Evolutionary conservation across 2,888 invertebrate species (phyloP), one percentile per base, ranked within the genome.

Genomic region (Agriopis marginaria): DNA sequence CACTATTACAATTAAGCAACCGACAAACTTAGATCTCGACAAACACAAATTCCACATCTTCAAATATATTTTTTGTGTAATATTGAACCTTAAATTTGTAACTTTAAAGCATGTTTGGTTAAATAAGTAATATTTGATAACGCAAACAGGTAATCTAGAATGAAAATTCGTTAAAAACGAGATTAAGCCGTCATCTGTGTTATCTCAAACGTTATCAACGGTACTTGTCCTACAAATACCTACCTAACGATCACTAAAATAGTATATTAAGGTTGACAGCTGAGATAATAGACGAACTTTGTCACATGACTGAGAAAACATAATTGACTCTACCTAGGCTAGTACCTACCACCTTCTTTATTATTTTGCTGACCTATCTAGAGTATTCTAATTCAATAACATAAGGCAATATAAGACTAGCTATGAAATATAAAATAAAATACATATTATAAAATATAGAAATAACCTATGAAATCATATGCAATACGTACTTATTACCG

Each of bases 1-100:
- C 91, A 90, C 86, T 89, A 89, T 90, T 89, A 93, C 93, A 93
- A 94, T 93, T 94, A 94, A 93, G 89, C 89, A 93, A 92, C 91
- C 87, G 89, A 88, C 87, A 83, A 83, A 88, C 82, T 83, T 83
- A 80, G 89, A 86, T 85, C 89, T 86, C 84, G 80, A 82, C 85
- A 88, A 88, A 87, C 80, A 86, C 82, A 84, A 76, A 83, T 82
- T 81, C 79, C 83, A 80, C 72, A 78, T 77, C 76, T 72, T 50
- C 7, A 12, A 10, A 56, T 8, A 64, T 10, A 11, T 53, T 64
- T 55, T 40, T 40, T 42, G n/a, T 23, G 10, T 50, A 50, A 64
- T 47, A 56, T 64, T 64, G 49, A 56, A 40, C 63, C 49, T 64
- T 64, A 64, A 56, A 49, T 17, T 17, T 12, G n/a, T 40, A 7